Conservation (phyloP, 2,888 invertebrate species). For the Serrognathus titanus region DNA sequence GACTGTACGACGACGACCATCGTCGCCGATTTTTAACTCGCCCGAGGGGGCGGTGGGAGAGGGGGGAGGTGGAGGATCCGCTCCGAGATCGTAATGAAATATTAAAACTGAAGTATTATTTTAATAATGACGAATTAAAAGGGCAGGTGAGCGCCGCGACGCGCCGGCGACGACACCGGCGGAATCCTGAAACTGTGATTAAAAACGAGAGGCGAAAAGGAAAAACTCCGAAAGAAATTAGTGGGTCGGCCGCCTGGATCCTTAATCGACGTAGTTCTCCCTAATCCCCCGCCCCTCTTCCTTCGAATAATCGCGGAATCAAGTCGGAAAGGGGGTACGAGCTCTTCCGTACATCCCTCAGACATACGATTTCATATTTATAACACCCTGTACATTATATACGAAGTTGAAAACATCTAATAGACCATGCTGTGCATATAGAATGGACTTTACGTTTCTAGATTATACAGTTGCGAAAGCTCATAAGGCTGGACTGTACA, state of each 20-base stretch:
- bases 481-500: too few species aligned
- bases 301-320: too few species aligned
- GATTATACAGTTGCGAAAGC: too few species aligned
- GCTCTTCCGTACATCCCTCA: too few species aligned
- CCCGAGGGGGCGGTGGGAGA: conserved; percentile 4
- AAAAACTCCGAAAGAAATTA: conserved; percentile 31
- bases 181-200: conserved; percentile 43
- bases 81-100: conserved; percentile 43
- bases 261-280: conserved; percentile 5
- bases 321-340: too few species aligned
- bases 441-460: too few species aligned
- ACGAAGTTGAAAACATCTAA: too few species aligned
- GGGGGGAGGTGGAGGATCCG: not conserved
- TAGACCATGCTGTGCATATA: too few species aligned
- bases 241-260: conserved; percentile 13
- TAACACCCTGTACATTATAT: too few species aligned
- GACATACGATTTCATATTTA: too few species aligned
- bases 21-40: conserved; percentile 6
- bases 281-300: too few species aligned
- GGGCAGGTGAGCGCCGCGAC: conserved; percentile 41
- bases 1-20: too few species aligned
- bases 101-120: conserved; percentile 51
- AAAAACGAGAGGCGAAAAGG: conserved; percentile 38
- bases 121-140: conserved; percentile 53
- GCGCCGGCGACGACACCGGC: not conserved